Evolutionary conservation across 2,888 invertebrate species (phyloP).

Genomic region (Dichetophora obliterata): DNA sequence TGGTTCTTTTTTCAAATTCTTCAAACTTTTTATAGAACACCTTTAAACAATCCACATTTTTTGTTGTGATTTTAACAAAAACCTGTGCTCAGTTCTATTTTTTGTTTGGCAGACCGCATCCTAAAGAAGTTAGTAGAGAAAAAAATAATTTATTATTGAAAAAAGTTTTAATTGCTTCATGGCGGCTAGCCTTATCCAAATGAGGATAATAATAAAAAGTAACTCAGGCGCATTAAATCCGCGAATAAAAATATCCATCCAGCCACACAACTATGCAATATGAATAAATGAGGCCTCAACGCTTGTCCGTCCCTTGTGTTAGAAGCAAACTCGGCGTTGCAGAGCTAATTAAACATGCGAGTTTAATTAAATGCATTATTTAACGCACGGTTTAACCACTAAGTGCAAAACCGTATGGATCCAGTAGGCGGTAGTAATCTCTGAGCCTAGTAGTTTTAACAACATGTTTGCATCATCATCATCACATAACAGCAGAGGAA

Average conservation of each 20-base stretch:
- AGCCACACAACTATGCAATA: not conserved
- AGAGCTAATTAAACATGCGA: not conserved
- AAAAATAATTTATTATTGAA: too few species aligned
- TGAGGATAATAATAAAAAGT: not conserved
- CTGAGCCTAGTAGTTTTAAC: too few species aligned
- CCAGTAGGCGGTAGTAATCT: too few species aligned
- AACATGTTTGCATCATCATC: too few species aligned
- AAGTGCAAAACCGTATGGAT: not conserved
- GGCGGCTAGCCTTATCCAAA: not conserved
- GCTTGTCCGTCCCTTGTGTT: not conserved
- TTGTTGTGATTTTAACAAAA: too few species aligned
- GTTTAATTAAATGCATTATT: slow-evolving; percentile 1
- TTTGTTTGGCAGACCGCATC: too few species aligned
- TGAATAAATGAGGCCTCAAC: not conserved
- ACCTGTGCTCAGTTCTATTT: too few species aligned
- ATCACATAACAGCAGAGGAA: too few species aligned
- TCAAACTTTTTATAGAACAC: too few species aligned
- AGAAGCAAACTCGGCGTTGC: not conserved
- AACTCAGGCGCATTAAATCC: not conserved
- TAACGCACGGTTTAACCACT: not conserved
- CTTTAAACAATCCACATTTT: too few species aligned
- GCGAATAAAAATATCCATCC: not conserved
- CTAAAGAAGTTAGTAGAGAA: too few species aligned
- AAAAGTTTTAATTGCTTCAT: not conserved
- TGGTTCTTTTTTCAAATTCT: too few species aligned